phyloP scores from a whole-genome alignment of 2,113 vertebrate species.

The Mellivora capensis region DNA sequence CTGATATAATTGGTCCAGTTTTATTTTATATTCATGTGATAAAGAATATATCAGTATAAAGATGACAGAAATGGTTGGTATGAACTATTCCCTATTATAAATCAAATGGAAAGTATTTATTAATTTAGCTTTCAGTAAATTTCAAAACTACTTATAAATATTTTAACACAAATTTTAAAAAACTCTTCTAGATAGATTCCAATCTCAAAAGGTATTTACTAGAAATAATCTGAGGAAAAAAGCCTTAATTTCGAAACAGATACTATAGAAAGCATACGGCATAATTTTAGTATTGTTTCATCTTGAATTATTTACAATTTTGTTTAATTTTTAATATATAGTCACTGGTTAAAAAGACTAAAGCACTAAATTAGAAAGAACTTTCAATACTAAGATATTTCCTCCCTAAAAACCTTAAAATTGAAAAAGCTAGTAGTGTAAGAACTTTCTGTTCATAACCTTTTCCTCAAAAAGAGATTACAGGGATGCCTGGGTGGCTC shows the following conservation, averaged over 20 bases:
- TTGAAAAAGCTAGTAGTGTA: neutral
- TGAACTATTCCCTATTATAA: neutral
- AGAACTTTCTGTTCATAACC: neutral
- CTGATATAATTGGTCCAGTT: neutral
- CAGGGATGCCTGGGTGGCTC: too few species aligned
- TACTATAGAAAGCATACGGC: neutral
- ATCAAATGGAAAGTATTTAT: neutral
- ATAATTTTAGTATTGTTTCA: neutral
- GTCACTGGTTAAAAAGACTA: neutral
- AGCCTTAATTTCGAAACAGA: neutral
- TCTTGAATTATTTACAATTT: neutral
- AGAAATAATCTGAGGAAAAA: neutral
- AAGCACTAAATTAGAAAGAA: neutral
- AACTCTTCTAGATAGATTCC: neutral
- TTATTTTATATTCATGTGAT: constrained; percentile 31
- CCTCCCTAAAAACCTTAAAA: neutral
- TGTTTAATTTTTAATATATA: neutral
- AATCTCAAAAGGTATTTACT: neutral
- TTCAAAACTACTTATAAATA: neutral
- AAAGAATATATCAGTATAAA: neutral
- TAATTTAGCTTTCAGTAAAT: neutral
- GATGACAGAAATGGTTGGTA: neutral
- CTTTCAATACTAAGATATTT: neutral
- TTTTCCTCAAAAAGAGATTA: neutral
- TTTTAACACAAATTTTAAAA: neutral